Conservation (phyloP, 2,113 vertebrate genomes). For the Pteruthius melanotis region DNA sequence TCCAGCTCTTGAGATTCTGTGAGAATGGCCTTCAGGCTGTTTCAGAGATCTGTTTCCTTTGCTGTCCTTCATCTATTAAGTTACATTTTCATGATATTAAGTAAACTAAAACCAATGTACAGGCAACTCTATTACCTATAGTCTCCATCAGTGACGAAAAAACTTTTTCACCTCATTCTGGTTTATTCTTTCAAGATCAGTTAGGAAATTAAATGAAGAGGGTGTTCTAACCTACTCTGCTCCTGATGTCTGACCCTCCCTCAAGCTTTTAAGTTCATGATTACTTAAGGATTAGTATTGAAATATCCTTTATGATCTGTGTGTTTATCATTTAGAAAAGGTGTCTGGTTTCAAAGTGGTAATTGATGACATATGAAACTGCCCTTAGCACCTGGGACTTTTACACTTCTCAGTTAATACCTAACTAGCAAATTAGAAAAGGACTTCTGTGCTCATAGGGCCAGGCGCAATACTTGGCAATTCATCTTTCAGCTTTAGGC, state of each 20-base stretch:
- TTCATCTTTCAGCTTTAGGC: not conserved
- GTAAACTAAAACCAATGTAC: not conserved
- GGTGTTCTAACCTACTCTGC: fast-evolving
- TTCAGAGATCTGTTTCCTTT: not conserved
- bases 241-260: not conserved
- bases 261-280: not conserved
- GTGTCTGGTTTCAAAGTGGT: not conserved
- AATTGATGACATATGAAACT: not conserved
- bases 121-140: not conserved
- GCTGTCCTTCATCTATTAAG: not conserved
- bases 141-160: not conserved
- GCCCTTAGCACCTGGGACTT: not conserved
- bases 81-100: not conserved
- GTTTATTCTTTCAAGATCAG: not conserved
- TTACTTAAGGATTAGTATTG: not conserved
- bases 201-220: not conserved
- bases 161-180: not conserved
- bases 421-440: not conserved
- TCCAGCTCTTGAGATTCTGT: not conserved
- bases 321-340: not conserved
- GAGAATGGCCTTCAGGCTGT: not conserved
- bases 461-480: not conserved
- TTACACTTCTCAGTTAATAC: not conserved
- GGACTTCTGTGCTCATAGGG: not conserved
- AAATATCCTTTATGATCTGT: not conserved